A percentile compares a stretch with the other conserved stretches of the same genome.
Conservation (phyloP, 2,888 invertebrate genomes). For the Bruchidius siliquastri region DNA sequence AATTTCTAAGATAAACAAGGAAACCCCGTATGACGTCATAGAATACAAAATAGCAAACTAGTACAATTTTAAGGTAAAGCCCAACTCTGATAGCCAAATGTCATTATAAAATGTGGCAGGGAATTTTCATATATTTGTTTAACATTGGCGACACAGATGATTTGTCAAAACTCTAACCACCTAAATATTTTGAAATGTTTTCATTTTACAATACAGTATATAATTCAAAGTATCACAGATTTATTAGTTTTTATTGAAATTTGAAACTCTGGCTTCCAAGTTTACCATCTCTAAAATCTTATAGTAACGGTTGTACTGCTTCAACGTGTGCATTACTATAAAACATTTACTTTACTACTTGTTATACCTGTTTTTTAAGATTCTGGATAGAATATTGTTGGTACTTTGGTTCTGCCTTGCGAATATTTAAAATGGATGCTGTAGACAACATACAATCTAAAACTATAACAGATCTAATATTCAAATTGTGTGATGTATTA, state of each 20-base stretch:
- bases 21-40: no score
- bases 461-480: conserved; percentile 29
- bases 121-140: no score
- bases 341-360: no score
- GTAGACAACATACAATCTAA: conserved; percentile 18
- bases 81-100: no score
- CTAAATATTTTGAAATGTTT: background rate
- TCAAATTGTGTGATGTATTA: conserved; percentile 40
- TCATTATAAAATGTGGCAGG: no score
- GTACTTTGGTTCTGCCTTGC: background rate
- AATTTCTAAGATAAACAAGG: no score
- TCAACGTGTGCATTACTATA: no score
- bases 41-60: no score
- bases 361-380: background rate
- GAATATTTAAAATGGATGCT: conserved; percentile 19
- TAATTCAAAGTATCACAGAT: background rate
- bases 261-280: background rate
- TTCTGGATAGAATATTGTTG: background rate
- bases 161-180: background rate
- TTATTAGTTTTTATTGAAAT: background rate
- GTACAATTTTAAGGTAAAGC: no score
- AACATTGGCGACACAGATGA: background rate
- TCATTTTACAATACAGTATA: background rate
- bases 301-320: background rate
- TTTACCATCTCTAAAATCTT: background rate